phyloP scores from a whole-genome alignment of 2,797 vertebrate genomes.

The Diplodus puntazzo region DNA sequence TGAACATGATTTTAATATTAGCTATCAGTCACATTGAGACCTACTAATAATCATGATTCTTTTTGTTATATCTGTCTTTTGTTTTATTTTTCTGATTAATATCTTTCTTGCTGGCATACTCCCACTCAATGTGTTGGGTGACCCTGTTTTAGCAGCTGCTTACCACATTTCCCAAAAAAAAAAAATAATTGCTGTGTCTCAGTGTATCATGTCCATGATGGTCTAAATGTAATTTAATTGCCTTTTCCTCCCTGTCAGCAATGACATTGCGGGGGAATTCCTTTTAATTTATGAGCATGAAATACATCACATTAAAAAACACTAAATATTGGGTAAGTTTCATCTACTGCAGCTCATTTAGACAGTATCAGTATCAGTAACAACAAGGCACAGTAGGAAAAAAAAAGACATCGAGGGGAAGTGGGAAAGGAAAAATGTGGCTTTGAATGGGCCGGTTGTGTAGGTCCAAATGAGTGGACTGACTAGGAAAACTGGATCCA shows the following conservation, averaged over 20 bases:
- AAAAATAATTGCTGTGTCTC: neutral
- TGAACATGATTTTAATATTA: neutral
- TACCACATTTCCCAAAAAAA: neutral
- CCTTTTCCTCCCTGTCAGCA: neutral
- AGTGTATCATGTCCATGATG: neutral
- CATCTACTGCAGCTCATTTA: neutral
- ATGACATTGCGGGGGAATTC: neutral
- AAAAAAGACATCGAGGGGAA: conserved; percentile 16
- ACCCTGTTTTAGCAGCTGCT: neutral
- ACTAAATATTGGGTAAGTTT: neutral
- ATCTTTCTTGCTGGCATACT: neutral
- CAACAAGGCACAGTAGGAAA: conserved; percentile 21
- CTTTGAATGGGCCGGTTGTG: conserved; percentile 57
- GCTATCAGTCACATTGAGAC: neutral
- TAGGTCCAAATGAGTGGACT: conserved; percentile 49
- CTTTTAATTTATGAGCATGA: neutral
- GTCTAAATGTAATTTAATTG: neutral
- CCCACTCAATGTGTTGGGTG: neutral
- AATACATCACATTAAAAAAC: conserved; percentile 1
- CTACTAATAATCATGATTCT: neutral
- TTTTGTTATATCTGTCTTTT: neutral
- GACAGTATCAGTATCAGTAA: conserved; percentile 3
- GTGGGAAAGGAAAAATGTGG: conserved; percentile 24
- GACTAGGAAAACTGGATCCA: conserved; percentile 62
- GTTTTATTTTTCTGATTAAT: neutral